Conservation (phyloP, 2,113 vertebrate species). For the Ceyx cyanopectus region DNA sequence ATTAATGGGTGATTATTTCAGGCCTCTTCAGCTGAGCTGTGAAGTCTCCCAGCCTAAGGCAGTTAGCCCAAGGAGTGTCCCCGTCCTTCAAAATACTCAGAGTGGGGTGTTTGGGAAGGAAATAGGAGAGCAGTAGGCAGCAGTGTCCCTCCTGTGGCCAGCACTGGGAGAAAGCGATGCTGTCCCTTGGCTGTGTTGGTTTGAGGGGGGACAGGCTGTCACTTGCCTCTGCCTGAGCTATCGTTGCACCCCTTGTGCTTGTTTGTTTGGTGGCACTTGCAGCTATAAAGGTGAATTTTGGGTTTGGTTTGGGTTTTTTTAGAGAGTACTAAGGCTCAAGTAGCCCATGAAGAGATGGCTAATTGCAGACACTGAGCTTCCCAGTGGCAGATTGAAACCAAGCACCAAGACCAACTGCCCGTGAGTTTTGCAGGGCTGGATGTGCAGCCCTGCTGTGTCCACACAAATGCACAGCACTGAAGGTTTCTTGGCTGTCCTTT, state of each 20-base stretch:
- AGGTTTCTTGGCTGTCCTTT: not conserved
- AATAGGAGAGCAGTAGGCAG: not conserved
- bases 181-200: fast-evolving
- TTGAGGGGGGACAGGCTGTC: not conserved
- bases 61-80: not conserved
- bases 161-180: not conserved
- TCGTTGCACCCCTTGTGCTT: not conserved
- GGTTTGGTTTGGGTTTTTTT: not conserved
- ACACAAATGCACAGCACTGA: fast-evolving
- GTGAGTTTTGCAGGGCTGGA: not conserved
- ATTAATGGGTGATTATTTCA: conserved; percentile 35
- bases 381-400: not conserved
- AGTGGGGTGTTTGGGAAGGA: not conserved
- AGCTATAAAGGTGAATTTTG: not conserved
- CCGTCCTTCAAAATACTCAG: not conserved
- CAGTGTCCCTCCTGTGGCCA: not conserved
- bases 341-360: not conserved
- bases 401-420: fast-evolving
- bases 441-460: not conserved
- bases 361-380: not conserved
- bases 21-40: not conserved
- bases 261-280: fast-evolving
- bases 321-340: not conserved
- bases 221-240: not conserved
- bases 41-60: not conserved